Evolutionary conservation across 2,888 invertebrate species (phyloP).

Genomic region (Trachelus stipa): DNA sequence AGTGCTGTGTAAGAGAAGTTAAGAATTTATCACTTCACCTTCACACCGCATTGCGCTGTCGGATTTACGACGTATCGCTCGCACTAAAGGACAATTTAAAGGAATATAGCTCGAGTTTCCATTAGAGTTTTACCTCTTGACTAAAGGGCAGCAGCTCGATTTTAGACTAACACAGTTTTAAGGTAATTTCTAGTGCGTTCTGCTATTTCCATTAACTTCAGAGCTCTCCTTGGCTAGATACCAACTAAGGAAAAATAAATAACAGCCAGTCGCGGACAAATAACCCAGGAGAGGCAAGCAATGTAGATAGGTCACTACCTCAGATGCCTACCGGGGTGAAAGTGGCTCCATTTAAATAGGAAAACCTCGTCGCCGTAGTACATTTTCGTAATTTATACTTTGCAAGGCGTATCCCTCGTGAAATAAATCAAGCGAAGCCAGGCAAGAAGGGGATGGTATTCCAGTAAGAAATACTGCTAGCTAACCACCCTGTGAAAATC

Average conservation of each 20-base stretch:
- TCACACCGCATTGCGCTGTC: background rate
- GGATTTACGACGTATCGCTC: background rate
- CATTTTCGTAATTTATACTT: conserved; percentile 6
- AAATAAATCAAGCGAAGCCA: background rate
- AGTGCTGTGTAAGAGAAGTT: background rate
- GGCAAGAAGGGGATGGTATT: background rate
- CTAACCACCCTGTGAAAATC: background rate
- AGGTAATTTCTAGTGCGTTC: background rate
- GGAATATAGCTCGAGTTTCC: background rate
- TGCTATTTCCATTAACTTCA: background rate
- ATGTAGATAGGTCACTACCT: background rate
- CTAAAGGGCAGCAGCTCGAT: background rate
- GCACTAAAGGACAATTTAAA: background rate
- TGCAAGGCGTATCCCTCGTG: background rate
- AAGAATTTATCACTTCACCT: background rate
- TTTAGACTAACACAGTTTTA: background rate
- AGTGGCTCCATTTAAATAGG: background rate
- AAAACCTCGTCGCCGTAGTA: conserved; percentile 2
- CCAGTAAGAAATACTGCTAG: background rate
- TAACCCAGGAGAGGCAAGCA: background rate
- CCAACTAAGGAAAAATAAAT: background rate
- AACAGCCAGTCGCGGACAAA: background rate
- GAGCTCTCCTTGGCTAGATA: background rate
- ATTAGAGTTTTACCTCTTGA: background rate
- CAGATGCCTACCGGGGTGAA: background rate